Percentiles rank a stretch among this genome's conserved stretches.
Evolutionary conservation across 2,113 vertebrate genomes (phyloP).

Genomic region (Neomonachus schauinslandi): DNA sequence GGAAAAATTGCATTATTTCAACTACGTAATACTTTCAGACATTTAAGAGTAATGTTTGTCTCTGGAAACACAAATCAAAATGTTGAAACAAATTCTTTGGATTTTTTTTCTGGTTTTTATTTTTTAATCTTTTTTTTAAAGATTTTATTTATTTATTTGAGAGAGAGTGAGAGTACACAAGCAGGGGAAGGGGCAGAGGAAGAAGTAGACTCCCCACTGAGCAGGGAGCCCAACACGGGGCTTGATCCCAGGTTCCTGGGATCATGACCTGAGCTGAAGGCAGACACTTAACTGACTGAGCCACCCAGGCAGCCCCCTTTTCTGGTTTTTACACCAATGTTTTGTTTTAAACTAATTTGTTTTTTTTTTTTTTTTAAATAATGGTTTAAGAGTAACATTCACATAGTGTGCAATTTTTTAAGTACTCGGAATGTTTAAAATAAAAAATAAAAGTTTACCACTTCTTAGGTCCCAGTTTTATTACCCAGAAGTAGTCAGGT

Average conservation of each 20-base stretch:
- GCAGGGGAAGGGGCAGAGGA: too few relatives aligned
- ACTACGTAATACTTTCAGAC: background rate
- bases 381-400: background rate
- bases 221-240: too few relatives aligned
- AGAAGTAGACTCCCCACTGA: too few relatives aligned
- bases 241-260: too few relatives aligned
- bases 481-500: constrained; percentile 38
- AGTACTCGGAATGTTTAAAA: constrained; percentile 1
- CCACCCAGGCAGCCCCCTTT: too few relatives aligned
- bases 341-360: constrained; percentile 19
- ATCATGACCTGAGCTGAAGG: too few relatives aligned
- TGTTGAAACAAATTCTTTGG: constrained; percentile 36
- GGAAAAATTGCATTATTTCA: background rate
- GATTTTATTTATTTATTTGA: too few relatives aligned
- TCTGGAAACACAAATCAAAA: background rate
- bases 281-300: too few relatives aligned
- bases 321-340: background rate
- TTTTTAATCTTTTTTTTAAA: too few relatives aligned
- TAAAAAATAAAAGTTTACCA: background rate
- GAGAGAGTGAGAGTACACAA: too few relatives aligned
- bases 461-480: background rate
- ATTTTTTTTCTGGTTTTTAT: background rate
- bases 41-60: background rate
- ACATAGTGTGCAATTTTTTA: background rate
- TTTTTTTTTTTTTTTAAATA: background rate